Evolutionary conservation across 2,797 vertebrate genomes (phyloP).

Genomic region (Sebastes elongatus): DNA sequence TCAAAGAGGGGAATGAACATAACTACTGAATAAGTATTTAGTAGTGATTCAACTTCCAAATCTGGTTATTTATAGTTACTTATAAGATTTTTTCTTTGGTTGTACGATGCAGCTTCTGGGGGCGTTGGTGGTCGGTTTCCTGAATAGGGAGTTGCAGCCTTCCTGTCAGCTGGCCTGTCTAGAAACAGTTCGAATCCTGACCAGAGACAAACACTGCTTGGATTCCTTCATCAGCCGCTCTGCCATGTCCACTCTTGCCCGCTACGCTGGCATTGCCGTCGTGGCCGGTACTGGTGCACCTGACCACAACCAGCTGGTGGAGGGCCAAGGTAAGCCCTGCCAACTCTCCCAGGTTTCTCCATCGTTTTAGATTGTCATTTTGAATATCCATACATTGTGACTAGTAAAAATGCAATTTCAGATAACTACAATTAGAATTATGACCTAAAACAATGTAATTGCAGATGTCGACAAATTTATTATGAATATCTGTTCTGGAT

Average conservation of each 20-base stretch:
- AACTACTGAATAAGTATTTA: not conserved
- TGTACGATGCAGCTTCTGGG: conserved; percentile 83
- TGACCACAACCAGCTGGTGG: not conserved
- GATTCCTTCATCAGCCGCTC: conserved; percentile 81
- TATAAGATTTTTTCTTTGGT: not conserved
- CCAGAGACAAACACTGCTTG: conserved; percentile 88
- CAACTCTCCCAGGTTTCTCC: not conserved
- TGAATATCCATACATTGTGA: too few species aligned
- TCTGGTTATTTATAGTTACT: not conserved
- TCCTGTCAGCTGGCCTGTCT: conserved; percentile 89
- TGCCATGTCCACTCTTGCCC: conserved; percentile 85
- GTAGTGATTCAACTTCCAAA: not conserved
- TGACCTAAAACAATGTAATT: too few species aligned
- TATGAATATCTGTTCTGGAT: too few species aligned
- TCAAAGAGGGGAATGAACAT: too few species aligned
- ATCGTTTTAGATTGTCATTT: not conserved
- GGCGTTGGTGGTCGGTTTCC: conserved; percentile 84
- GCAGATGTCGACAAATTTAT: too few species aligned
- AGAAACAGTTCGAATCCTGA: conserved; percentile 91
- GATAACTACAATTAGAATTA: too few species aligned
- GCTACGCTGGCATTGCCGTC: conserved; percentile 80
- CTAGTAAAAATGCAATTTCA: too few species aligned
- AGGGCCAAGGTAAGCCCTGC: conserved; percentile 54
- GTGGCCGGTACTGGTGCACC: not conserved
- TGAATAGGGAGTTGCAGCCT: conserved; percentile 87